These are phyloP conservation scores for Phalacrocorax carbo DNA, from an alignment of 2,113 vertebrate species.

Conservation along the genomic window DNA sequence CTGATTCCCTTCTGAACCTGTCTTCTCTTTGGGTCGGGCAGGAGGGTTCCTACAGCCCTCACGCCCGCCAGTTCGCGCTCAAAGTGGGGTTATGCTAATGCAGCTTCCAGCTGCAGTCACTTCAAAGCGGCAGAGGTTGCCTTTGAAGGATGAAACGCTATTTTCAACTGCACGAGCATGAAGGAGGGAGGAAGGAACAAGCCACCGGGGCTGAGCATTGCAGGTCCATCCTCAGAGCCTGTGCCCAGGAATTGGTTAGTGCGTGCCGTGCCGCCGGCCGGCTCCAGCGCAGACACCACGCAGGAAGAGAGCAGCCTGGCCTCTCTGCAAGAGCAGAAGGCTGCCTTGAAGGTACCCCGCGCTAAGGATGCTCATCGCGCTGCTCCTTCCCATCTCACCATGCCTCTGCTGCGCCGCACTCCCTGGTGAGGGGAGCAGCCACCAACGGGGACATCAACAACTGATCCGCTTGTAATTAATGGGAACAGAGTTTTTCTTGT, in stretches of 20 bases:
- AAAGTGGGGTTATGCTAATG: fast-evolving
- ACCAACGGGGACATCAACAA: background rate
- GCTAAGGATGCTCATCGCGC: fast-evolving
- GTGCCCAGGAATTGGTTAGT: background rate
- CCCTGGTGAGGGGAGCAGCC: background rate
- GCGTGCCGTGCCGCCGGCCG: fast-evolving
- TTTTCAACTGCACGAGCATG: background rate
- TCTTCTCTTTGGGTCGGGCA: background rate
- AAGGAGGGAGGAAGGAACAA: background rate
- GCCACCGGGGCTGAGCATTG: background rate
- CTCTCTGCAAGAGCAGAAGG: fast-evolving
- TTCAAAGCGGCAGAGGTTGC: fast-evolving
- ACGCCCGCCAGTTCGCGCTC: background rate
- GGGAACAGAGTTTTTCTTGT: background rate
- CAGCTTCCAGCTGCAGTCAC: background rate
- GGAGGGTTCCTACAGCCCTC: background rate
- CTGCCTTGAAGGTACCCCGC: fast-evolving
- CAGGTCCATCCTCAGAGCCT: background rate
- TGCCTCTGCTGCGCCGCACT: background rate
- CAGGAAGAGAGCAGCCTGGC: fast-evolving
- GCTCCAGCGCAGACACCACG: fast-evolving
- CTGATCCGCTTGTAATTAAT: background rate
- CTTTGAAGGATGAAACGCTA: background rate
- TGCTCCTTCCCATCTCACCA: background rate
- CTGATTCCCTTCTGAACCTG: background rate